Conservation (phyloP, 2,797 vertebrate genomes). For the Graptemys geographica region DNA sequence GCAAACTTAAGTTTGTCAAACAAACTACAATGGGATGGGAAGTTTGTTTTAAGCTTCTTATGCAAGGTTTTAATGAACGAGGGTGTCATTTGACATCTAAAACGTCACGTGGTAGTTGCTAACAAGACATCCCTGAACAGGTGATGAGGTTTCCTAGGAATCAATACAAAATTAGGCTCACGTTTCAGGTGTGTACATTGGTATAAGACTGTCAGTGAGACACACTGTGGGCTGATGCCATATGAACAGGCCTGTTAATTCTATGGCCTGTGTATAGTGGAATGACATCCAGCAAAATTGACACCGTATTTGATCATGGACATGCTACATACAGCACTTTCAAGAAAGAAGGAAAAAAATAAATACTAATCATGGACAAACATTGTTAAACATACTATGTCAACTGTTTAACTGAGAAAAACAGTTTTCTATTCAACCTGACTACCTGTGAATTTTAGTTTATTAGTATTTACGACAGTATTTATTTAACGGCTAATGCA, state of each 20-base stretch:
- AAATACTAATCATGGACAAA: neutral
- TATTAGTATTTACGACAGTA: neutral
- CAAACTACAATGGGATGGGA: neutral
- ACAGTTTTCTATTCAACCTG: neutral
- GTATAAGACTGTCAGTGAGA: neutral
- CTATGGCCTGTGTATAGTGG: neutral
- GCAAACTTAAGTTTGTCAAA: neutral
- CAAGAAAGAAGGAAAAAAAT: neutral
- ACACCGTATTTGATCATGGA: neutral
- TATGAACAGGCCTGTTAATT: neutral
- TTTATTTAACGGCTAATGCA: neutral
- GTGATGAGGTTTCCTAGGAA: neutral
- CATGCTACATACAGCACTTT: neutral
- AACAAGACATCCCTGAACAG: neutral
- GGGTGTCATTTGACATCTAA: neutral
- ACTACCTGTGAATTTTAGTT: neutral
- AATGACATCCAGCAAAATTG: neutral
- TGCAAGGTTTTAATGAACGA: neutral
- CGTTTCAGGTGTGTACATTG: neutral
- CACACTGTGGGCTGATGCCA: neutral
- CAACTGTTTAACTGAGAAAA: neutral
- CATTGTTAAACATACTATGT: neutral
- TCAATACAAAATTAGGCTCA: neutral
- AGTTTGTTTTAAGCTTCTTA: neutral
- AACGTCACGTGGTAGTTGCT: neutral